Evolutionary conservation across 1,140 invertebrate species (phyloP), one percentile per base, ranked within the genome.

Genomic region (Lordiphosa stackelbergi): DNA sequence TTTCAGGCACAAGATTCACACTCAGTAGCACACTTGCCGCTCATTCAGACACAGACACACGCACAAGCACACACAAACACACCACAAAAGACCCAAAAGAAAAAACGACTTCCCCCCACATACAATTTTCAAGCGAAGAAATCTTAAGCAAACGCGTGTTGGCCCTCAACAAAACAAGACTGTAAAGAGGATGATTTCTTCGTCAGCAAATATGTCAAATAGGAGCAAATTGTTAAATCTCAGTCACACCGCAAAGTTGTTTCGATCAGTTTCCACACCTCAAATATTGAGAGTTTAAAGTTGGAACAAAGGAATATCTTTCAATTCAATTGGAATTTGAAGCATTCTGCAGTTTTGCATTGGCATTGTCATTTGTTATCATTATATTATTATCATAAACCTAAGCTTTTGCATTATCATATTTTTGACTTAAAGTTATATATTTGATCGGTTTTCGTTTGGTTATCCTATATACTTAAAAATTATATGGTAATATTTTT

Each of bases 161-260:
- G 54, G 12, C 16, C 22, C 36, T 37, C 51, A 31, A 40, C 22
- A 8, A 58, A 60, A 58, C 22, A 19, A 55, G 37, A 48, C 36
- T 22, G 24, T 28, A 31, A 31, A 8, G 28, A 31, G 28, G 7
- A 31, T 31, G 28, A 31, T 31, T 31, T 31, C 28, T 31, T 31
- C 6, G n/a, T 41, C 40, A 16, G 6, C 16, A 41, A 9, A 7
- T 24, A 6, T 24, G 16, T 11, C n/a, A 24, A 24, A 28, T 6
- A 11, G 28, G 28, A 31, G 28, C 28, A 31, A 31, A 31, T 31
- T 8, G 28, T 5, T 31, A 31, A 2, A 8, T 24, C 28, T 47
- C 66, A 72, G 59, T 77, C 75, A 79, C 56, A 37, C 58, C 31
- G 54, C 79, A 85, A 70, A 78, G 79, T 85, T 85, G 79, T 85